Evolutionary conservation across 2,113 vertebrate genomes (phyloP).

Genomic region (Pseudorasbora parva): DNA sequence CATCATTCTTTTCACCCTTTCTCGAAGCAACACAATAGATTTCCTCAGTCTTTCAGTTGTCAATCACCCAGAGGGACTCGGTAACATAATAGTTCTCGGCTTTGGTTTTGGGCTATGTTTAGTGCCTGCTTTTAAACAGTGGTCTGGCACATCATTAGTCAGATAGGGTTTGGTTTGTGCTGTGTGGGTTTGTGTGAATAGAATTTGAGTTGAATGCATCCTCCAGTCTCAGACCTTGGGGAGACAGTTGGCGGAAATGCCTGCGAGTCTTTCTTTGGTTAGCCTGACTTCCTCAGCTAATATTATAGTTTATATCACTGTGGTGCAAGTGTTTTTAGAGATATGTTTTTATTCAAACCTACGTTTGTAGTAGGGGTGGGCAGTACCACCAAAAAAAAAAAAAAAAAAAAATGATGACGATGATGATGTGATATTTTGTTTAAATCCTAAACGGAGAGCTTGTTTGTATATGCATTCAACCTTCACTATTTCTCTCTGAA

Average conservation of each 20-base stretch:
- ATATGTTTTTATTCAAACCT: background rate
- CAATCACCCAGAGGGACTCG: background rate
- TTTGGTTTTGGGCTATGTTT: slow-evolving; percentile 66
- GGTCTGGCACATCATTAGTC: slow-evolving; percentile 25
- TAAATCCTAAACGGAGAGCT: no score
- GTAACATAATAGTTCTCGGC: slow-evolving; percentile 52
- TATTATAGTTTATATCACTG: slow-evolving; percentile 20
- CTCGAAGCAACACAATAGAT: slow-evolving; percentile 30
- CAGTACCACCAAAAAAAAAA: no score
- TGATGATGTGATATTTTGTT: no score
- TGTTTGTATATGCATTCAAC: no score
- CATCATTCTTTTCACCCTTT: background rate
- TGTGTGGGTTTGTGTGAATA: slow-evolving; percentile 28
- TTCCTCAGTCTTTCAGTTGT: slow-evolving; percentile 43
- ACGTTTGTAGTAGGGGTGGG: background rate
- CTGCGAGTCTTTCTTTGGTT: slow-evolving; percentile 34
- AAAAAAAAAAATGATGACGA: no score
- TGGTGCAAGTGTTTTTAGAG: slow-evolving; percentile 15
- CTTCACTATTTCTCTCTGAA: no score
- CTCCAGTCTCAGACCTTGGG: slow-evolving; percentile 44
- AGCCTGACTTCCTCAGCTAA: slow-evolving; percentile 44
- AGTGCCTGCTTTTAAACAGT: slow-evolving; percentile 58
- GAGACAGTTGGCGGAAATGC: slow-evolving; percentile 49
- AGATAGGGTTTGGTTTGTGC: slow-evolving; percentile 24
- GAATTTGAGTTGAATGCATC: slow-evolving; percentile 36